Base-by-base conservation (phyloP, 2,888 invertebrate species). In the Schrankia costaestrigalis region DNA sequence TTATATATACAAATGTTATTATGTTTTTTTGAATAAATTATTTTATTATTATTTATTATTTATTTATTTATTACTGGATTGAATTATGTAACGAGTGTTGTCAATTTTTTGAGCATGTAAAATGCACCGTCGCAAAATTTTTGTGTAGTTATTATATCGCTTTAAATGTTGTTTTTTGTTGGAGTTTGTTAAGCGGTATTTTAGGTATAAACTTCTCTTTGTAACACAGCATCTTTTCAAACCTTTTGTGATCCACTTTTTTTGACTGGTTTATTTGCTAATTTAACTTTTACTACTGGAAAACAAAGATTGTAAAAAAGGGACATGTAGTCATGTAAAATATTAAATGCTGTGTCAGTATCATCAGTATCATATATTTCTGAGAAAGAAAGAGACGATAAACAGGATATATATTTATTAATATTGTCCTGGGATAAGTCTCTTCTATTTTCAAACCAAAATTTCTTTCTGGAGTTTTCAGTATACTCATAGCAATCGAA, bases 271-370 rank as follows among this genome's bases (percentile, higher is more conserved):
- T n/a, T n/a, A n/a, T n/a, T n/a, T n/a, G n/a, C n/a, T n/a, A n/a
- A n/a, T n/a, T n/a, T n/a, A n/a, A n/a, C n/a, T n/a, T n/a, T n/a
- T n/a, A n/a, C n/a, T n/a, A n/a, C n/a, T n/a, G n/a, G n/a, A n/a
- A n/a, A n/a, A n/a, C n/a, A n/a, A n/a, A n/a, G n/a, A n/a, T 4
- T 15, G 17, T 4, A 4, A 15, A 3, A 4, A 4, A 4, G 6
- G 3, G 3, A 15, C 3, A 15, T 4, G 3, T 15, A 15, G 11
- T 35, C 26, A 25, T 30, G 30, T 15, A 29, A 30, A 8, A 15
- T 14, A 26, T 35, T 35, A 22, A 36, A 31, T 17, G 31, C 36
- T 22, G 18, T n/a, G 1, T 33, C 36, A 26, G 29, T 41, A 21
- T 32, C 28, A 11, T 32, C 22, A 2, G 21, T 15, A 0, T 31